Conservation (phyloP, 2,888 invertebrate species). For the Allolobophora icterica region DNA sequence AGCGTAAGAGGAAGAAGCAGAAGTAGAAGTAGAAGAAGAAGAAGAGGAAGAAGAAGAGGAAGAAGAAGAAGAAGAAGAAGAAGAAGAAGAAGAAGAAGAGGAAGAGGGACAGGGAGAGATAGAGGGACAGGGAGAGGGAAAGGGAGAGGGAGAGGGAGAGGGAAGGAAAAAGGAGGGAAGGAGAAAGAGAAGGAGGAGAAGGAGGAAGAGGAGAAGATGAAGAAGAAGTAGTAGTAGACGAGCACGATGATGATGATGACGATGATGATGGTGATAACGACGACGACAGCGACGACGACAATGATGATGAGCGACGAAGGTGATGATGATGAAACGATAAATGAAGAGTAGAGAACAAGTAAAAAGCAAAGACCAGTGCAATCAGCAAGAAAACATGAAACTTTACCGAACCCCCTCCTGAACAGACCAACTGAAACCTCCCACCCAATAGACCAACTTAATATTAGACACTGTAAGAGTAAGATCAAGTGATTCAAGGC, state of each 20-base stretch:
- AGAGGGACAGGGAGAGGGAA: too few species aligned
- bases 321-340: background rate
- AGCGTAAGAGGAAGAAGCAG: background rate
- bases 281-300: background rate
- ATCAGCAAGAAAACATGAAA: too few species aligned
- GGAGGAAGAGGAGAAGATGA: too few species aligned
- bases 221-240: background rate
- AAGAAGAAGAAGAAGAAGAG: background rate
- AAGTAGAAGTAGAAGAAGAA: background rate
- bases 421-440: too few species aligned
- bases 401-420: too few species aligned
- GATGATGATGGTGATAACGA: background rate
- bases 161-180: background rate
- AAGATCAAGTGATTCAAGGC: too few species aligned
- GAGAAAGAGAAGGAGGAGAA: background rate
- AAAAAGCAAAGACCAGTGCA: too few species aligned
- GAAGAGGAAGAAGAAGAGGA: background rate
- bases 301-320: background rate
- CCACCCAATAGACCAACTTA: too few species aligned
- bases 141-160: background rate
- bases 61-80: background rate
- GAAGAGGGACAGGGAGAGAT: background rate
- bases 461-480: too few species aligned
- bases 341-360: too few species aligned
- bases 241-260: slow-evolving; percentile 11